Evolutionary conservation across 2,797 vertebrate genomes (phyloP), one percentile per base, ranked within the genome.

Genomic region (Malurus splendens): DNA sequence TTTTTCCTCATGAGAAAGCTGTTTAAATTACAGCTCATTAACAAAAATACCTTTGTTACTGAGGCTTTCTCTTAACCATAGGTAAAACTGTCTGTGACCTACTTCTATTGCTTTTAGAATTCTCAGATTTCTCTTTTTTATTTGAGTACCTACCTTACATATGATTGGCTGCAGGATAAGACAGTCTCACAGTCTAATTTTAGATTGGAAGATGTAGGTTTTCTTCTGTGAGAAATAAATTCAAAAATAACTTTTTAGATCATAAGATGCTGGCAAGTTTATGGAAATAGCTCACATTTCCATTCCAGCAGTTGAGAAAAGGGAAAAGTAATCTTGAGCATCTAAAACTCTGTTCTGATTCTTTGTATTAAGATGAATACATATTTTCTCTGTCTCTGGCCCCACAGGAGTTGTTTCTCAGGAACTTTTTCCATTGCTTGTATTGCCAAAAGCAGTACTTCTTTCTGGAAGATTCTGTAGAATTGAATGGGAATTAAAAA

Each of bases 211-310:
- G 70, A 90, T 92, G 82, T 84, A 93, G 90, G 78, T 95, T 95
- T 96, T 94, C 90, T 94, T 95, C 82, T 39, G 86, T 91, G 72
- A 95, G 92, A 93, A 94, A 94, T 93, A 96, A 96, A 96, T 94
- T 94, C 36, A 94, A 89, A 97, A 95, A 95, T 94, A 96, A 92
- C 67, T 88, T 96, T 92, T 89, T 65, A 89, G 57, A 87, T 94
- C 88, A 94, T 70, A 96, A 93, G 93, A 95, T 89, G 39, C 67
- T 86, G 79, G 90, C 54, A 90, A 95, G 82, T 96, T 83, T 94
- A 93, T 95, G 93, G 65, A 95, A 96, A 93, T 90, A 72, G 75
- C 45, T 95, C 78, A 83, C 39, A 85, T 95, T 88, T 89, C 70
- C 30, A 42, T 50, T 90, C 41, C 36, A 72, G 80, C 75, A 85